Evolutionary conservation across 2,797 vertebrate species (phyloP).

Genomic region (Phalloptychus januarius): DNA sequence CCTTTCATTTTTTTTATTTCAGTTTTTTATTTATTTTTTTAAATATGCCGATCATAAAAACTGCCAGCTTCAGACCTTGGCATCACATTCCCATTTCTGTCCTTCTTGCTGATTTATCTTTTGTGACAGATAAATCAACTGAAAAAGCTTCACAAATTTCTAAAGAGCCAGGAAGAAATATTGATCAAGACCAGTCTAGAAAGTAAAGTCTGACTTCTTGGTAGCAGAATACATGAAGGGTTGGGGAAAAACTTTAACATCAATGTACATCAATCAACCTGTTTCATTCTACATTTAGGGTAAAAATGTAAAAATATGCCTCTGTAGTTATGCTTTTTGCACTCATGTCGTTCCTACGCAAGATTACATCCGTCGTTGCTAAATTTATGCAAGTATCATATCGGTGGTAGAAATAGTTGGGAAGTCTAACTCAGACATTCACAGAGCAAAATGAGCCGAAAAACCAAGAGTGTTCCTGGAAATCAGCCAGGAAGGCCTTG

Average conservation of each 20-base stretch:
- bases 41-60: background rate
- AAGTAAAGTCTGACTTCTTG: background rate
- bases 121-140: background rate
- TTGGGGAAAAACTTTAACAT: background rate
- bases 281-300: background rate
- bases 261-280: background rate
- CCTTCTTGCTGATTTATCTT: too few relatives aligned
- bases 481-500: conserved; percentile 45
- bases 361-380: background rate
- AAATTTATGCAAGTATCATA: background rate
- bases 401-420: background rate
- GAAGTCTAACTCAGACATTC: conserved; percentile 12
- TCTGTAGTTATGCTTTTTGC: background rate
- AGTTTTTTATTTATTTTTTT: background rate
- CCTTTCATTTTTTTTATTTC: background rate
- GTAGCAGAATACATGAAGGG: background rate
- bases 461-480: conserved; percentile 33
- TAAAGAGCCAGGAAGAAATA: background rate
- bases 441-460: conserved; percentile 31
- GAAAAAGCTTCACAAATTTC: background rate
- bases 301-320: too few relatives aligned
- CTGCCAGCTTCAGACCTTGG: too few relatives aligned
- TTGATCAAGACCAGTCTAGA: background rate
- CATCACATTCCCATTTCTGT: too few relatives aligned
- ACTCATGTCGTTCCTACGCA: background rate